Percentiles rank a stretch among this genome's conserved stretches.
Evolutionary conservation across 2,113 vertebrate genomes (phyloP).

Genomic region (Columba livia): DNA sequence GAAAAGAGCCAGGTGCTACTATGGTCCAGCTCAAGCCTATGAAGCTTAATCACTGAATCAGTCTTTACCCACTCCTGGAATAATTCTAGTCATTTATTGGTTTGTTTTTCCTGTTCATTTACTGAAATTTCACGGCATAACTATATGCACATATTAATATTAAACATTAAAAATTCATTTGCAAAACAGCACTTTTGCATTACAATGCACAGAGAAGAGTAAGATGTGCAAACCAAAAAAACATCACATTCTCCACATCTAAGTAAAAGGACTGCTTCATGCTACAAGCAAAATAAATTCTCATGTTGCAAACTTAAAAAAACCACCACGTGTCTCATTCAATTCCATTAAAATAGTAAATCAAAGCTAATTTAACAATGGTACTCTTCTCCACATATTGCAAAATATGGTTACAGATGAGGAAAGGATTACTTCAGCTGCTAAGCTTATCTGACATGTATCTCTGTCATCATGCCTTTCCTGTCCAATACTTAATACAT

Average conservation of each 20-base stretch:
- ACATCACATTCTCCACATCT: slow-evolving; percentile 20
- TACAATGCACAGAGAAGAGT: slow-evolving; percentile 75
- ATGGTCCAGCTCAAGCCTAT: slow-evolving; percentile 27
- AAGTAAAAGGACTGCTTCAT: slow-evolving; percentile 46
- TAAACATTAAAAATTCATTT: slow-evolving; percentile 68
- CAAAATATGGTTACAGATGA: slow-evolving; percentile 47
- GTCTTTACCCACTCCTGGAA: slow-evolving; percentile 62
- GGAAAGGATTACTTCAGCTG: slow-evolving; percentile 60
- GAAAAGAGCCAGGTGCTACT: slow-evolving; percentile 25
- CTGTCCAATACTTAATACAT: slow-evolving; percentile 45
- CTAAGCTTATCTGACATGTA: slow-evolving; percentile 56
- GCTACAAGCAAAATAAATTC: slow-evolving; percentile 58
- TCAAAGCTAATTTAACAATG: slow-evolving; percentile 51
- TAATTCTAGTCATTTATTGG: slow-evolving; percentile 50
- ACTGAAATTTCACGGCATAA: slow-evolving; percentile 70
- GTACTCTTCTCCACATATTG: slow-evolving; percentile 74
- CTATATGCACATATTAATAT: slow-evolving; percentile 69
- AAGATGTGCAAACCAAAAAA: slow-evolving; percentile 56
- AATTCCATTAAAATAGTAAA: slow-evolving; percentile 24
- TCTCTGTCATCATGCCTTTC: slow-evolving; percentile 59
- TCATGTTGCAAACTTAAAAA: slow-evolving; percentile 27
- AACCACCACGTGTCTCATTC: neutral
- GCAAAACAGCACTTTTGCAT: slow-evolving; percentile 61
- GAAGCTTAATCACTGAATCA: slow-evolving; percentile 67
- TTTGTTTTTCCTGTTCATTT: slow-evolving; percentile 61